Conservation (phyloP, 2,797 vertebrate species). For the Syngnathus rostellatus region DNA sequence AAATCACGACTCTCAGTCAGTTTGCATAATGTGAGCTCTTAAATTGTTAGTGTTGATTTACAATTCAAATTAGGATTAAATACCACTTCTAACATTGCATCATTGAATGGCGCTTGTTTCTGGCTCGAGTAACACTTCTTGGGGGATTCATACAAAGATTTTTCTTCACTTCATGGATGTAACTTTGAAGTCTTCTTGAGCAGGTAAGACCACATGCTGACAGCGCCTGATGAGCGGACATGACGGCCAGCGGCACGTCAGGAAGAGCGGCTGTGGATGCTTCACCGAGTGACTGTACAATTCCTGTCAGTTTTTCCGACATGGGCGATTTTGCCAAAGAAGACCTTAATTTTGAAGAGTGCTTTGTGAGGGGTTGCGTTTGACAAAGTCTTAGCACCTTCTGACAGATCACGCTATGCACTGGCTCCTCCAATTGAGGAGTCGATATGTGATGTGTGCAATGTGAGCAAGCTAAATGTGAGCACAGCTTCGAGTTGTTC, state of each 20-base stretch:
- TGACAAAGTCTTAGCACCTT: conserved; percentile 62
- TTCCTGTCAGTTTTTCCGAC: conserved; percentile 52
- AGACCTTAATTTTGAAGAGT: conserved; percentile 53
- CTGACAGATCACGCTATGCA: conserved; percentile 62
- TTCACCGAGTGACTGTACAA: conserved; percentile 41
- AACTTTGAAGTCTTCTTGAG: conserved; percentile 28
- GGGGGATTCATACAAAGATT: conserved; percentile 7
- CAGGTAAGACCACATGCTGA: conserved; percentile 32
- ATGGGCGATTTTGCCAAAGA: conserved; percentile 52
- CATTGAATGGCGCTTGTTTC: neutral
- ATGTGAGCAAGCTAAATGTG: conserved; percentile 2
- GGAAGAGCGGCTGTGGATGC: conserved; percentile 34
- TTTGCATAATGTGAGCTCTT: too few relatives aligned
- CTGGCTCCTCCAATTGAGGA: conserved; percentile 55
- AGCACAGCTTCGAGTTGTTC: neutral
- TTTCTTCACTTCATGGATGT: conserved; percentile 19
- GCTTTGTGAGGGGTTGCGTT: conserved; percentile 49
- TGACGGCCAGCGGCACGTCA: conserved; percentile 37
- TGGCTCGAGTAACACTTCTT: conserved; percentile 9
- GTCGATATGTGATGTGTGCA: conserved; percentile 58
- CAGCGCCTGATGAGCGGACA: conserved; percentile 51
- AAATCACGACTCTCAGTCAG: too few relatives aligned
- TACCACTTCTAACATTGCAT: neutral
- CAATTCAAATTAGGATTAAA: neutral
- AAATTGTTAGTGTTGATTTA: neutral